A percentile compares a stretch with the other conserved stretches of the same genome.
Evolutionary conservation across 2,888 invertebrate genomes (phyloP).

Genomic region (Ormyrus nitidulus): DNA sequence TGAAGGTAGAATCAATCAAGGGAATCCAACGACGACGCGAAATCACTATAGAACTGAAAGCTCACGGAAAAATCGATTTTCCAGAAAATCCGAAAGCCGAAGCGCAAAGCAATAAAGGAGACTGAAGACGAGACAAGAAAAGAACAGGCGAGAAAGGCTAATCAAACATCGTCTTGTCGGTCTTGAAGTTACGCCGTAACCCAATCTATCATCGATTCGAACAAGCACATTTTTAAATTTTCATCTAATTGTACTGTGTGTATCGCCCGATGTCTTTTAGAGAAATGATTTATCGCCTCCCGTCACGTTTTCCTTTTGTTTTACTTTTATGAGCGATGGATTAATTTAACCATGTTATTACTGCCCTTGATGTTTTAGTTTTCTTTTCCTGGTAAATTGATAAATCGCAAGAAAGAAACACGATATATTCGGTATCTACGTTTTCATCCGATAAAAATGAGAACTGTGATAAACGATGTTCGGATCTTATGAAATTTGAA

Average conservation of each 20-base stretch:
- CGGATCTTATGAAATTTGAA: too few relatives aligned
- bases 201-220: slow-evolving; percentile 24
- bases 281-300: slow-evolving; percentile 6
- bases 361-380: too few relatives aligned
- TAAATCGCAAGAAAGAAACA: too few relatives aligned
- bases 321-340: too few relatives aligned
- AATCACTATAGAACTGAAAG: slow-evolving; percentile 10
- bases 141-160: slow-evolving; percentile 1
- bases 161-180: slow-evolving; percentile 16
- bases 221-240: slow-evolving; percentile 13
- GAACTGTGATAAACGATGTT: too few relatives aligned
- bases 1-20: not conserved
- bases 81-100: slow-evolving; percentile 2
- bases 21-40: not conserved
- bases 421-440: too few relatives aligned
- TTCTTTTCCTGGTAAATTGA: too few relatives aligned
- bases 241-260: not conserved
- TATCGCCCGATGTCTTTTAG: slow-evolving; percentile 12
- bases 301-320: too few relatives aligned
- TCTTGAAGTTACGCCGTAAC: not conserved
- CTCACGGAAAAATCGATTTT: not conserved
- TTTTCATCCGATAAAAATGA: too few relatives aligned
- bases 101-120: slow-evolving; percentile 5
- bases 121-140: not conserved
- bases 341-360: too few relatives aligned